These are phyloP conservation scores for Bostrychus sinensis DNA, from an alignment of 2,113 vertebrate genomes.

Conservation along the genomic window DNA sequence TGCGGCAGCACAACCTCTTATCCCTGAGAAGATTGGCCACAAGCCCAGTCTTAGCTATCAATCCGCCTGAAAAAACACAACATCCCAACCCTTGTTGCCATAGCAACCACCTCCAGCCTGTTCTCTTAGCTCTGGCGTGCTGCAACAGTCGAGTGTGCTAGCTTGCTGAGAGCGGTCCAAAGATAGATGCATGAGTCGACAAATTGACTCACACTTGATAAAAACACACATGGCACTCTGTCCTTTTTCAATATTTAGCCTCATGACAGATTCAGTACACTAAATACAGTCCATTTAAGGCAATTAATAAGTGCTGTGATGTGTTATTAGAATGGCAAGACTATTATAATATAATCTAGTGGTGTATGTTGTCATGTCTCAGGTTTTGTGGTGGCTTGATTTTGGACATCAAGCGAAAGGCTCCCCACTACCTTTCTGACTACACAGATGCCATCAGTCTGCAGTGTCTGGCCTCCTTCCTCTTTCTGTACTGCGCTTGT, in stretches of 20 bases:
- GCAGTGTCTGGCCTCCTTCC: constrained; percentile 98
- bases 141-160: constrained; percentile 14
- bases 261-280: neutral
- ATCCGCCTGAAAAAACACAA: constrained; percentile 32
- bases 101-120: constrained; percentile 52
- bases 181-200: constrained; percentile 17
- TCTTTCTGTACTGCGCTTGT: constrained; percentile 99
- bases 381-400: constrained; percentile 93
- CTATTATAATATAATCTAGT: neutral
- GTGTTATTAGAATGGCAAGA: no score
- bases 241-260: neutral
- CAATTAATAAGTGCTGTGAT: no score
- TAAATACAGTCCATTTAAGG: constrained; percentile 5
- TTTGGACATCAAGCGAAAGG: constrained; percentile 96
- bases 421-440: constrained; percentile 94
- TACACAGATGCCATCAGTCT: constrained; percentile 94
- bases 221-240: neutral
- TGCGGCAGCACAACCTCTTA: constrained; percentile 26
- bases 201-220: constrained; percentile 1
- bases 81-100: constrained; percentile 47
- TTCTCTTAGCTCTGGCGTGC: constrained; percentile 1
- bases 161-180: constrained; percentile 10
- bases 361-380: constrained; percentile 8
- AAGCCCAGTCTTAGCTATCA: constrained; percentile 36
- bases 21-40: constrained; percentile 29